Percentiles rank a stretch among this genome's conserved stretches.
Evolutionary conservation across 2,888 invertebrate genomes (phyloP).

Genomic region (Stenolophus ochropezus): DNA sequence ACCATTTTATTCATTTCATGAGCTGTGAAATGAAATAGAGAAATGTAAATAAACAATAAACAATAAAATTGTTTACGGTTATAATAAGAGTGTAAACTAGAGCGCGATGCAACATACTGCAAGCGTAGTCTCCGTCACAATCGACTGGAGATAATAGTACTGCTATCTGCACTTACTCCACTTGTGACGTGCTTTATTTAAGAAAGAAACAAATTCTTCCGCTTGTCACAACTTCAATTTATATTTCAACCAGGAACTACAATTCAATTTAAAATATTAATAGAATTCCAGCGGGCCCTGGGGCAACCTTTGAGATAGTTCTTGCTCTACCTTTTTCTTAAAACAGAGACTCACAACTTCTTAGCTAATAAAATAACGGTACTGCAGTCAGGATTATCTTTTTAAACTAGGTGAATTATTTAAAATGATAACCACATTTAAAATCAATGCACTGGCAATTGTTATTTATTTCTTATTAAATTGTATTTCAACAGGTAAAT

Average conservation of each 20-base stretch:
- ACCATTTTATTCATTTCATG: not conserved
- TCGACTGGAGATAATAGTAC: not conserved
- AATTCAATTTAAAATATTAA: slow-evolving; percentile 37
- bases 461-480: not conserved
- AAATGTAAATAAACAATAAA: not conserved
- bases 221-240: slow-evolving; percentile 25
- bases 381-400: not conserved
- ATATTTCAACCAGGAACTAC: slow-evolving; percentile 21
- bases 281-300: not conserved
- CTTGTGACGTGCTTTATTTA: slow-evolving; percentile 16
- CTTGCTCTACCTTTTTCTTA: not conserved
- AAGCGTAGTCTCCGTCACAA: not conserved
- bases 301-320: not conserved
- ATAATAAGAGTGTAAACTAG: not conserved
- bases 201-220: slow-evolving; percentile 4
- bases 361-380: not conserved
- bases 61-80: not conserved
- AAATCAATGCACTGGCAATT: not conserved
- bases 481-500: no score
- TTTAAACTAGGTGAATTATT: not conserved
- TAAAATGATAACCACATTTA: not conserved
- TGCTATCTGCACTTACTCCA: slow-evolving; percentile 5
- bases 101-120: not conserved
- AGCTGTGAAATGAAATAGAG: not conserved
- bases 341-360: not conserved